Conservation (phyloP, 1,140 invertebrate species). For the Apis laboriosa region DNA sequence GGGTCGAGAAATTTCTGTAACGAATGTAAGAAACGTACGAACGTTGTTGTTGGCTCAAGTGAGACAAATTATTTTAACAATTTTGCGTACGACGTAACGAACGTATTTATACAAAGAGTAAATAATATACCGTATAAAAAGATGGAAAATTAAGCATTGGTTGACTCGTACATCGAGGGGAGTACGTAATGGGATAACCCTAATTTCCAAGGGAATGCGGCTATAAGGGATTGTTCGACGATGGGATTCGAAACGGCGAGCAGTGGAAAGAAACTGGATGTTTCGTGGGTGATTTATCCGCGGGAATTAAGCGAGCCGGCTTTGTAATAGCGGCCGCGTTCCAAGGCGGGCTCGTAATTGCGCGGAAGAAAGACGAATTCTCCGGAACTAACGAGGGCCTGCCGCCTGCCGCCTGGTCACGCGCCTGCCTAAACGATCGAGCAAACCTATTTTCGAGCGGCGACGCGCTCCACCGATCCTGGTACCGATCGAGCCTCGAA, state of each 20-base stretch:
- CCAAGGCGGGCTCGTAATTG: conserved; percentile 53
- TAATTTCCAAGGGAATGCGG: not conserved
- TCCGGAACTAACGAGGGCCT: conserved; percentile 69
- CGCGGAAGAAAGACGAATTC: conserved; percentile 63
- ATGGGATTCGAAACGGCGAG: not conserved
- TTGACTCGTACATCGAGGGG: no score
- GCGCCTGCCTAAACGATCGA: conserved; percentile 33
- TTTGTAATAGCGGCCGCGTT: conserved; percentile 53
- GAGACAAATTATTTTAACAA: not conserved
- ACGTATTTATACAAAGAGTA: no score
- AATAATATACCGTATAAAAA: no score
- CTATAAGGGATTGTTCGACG: not conserved
- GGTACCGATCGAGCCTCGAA: conserved; percentile 26
- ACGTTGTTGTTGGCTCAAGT: no score
- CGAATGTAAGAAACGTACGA: no score
- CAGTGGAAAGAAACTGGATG: not conserved
- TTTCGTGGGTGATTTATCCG: conserved; percentile 49
- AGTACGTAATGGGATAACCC: no score
- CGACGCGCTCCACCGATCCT: conserved; percentile 2
- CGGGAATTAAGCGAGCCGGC: conserved; percentile 47
- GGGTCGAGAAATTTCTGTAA: no score
- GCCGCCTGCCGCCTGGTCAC: conserved; percentile 11
- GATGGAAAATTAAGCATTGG: no score
- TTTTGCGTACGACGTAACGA: no score
- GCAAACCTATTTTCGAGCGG: conserved; percentile 42